Conservation (phyloP, 1,140 invertebrate species). For the Marisa cornuarietis region DNA sequence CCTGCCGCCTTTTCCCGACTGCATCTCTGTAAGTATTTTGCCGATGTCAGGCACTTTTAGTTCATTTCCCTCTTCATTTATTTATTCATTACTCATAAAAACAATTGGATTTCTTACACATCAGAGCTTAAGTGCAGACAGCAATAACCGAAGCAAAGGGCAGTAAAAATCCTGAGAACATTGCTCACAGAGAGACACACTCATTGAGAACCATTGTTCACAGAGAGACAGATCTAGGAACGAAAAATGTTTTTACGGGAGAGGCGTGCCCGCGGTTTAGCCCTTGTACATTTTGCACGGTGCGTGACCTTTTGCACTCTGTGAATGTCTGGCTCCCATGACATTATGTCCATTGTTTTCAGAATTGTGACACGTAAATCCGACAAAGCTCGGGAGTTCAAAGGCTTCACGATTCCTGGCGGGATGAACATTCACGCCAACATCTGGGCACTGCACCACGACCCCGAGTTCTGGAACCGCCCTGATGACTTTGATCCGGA, state of each 20-base stretch:
- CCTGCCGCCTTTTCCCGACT: conserved; percentile 59
- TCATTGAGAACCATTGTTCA: too few species aligned
- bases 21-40: conserved; percentile 55
- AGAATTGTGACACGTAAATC: conserved; percentile 54
- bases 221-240: too few species aligned
- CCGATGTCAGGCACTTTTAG: background rate
- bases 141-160: too few species aligned
- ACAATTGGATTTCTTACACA: too few species aligned
- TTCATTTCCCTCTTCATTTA: background rate
- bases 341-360: conserved; percentile 9
- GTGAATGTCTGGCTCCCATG: background rate
- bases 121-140: too few species aligned
- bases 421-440: conserved; percentile 60
- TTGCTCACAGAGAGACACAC: too few species aligned
- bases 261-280: too few species aligned
- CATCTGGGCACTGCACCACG: conserved; percentile 63
- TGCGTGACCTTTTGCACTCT: background rate
- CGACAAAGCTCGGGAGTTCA: conserved; percentile 41
- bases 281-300: background rate
- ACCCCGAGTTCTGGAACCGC: conserved; percentile 57
- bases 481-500: conserved; percentile 56
- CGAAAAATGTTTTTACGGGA: too few species aligned
- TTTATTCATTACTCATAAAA: too few species aligned
- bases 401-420: conserved; percentile 53
- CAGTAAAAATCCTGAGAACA: too few species aligned